These are phyloP conservation scores for Lophotriccus pileatus DNA, from an alignment of 2,797 vertebrate species.

Conservation along the genomic window DNA sequence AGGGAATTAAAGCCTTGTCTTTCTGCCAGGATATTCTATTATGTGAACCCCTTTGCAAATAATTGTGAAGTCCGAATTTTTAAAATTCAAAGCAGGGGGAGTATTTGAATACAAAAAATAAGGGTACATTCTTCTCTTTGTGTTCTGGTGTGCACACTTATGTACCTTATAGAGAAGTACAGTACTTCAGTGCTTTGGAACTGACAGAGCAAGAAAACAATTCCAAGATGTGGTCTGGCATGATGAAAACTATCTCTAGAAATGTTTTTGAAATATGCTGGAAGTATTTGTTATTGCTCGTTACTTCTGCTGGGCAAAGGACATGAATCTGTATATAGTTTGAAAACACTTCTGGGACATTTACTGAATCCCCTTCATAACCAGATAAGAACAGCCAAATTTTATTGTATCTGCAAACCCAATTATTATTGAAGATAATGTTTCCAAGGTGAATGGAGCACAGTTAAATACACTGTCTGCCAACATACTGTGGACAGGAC, in stretches of 20 bases:
- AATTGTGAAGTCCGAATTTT: background rate
- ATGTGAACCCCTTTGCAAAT: background rate
- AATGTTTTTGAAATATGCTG: background rate
- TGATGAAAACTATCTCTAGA: background rate
- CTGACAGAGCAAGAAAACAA: background rate
- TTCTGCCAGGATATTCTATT: background rate
- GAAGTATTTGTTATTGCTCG: background rate
- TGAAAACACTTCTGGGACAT: background rate
- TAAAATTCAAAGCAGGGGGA: background rate
- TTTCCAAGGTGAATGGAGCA: background rate
- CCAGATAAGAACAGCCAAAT: background rate
- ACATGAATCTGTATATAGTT: background rate
- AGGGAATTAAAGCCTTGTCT: background rate
- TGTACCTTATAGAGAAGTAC: background rate
- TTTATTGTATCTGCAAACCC: background rate
- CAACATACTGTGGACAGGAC: background rate
- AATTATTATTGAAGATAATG: background rate
- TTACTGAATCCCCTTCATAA: background rate
- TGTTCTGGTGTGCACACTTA: background rate
- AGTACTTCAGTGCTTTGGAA: background rate
- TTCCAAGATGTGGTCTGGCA: background rate
- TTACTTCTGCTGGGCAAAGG: background rate
- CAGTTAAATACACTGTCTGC: background rate
- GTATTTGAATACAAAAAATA: background rate
- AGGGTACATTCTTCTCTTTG: background rate